phyloP scores from a whole-genome alignment of 2,888 invertebrate genomes.

The Drosophila hawaiiensis region DNA sequence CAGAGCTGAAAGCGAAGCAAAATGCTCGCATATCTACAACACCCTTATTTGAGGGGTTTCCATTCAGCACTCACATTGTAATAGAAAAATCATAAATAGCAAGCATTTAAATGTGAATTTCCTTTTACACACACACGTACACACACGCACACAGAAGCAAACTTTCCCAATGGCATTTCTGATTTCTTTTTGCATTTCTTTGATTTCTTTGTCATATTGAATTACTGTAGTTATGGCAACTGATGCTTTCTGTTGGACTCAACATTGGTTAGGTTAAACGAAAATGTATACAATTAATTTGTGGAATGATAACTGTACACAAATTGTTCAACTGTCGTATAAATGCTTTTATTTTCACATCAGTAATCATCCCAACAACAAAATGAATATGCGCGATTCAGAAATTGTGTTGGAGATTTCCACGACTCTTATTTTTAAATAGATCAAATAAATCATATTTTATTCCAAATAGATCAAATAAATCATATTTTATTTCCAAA shows the following conservation, averaged over 20 bases:
- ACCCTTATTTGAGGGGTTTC: slow-evolving; percentile 9
- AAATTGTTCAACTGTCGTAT: background rate
- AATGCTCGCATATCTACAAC: slow-evolving; percentile 33
- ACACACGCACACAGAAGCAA: background rate
- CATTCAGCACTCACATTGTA: slow-evolving; percentile 25
- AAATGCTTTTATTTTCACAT: background rate
- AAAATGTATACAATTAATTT: slow-evolving; percentile 2
- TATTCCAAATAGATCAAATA: background rate
- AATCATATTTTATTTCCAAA: background rate
- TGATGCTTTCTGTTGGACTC: slow-evolving; percentile 7
- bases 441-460: background rate
- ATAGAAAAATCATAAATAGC: slow-evolving; percentile 56
- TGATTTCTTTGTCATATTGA: slow-evolving; percentile 58
- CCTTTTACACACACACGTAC: background rate
- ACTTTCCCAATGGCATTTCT: slow-evolving; percentile 39
- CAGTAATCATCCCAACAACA: background rate
- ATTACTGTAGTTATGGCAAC: slow-evolving; percentile 58
- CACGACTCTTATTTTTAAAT: background rate
- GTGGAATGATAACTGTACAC: background rate
- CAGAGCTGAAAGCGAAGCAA: slow-evolving; percentile 32
- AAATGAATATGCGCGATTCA: background rate
- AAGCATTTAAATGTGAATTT: slow-evolving; percentile 42
- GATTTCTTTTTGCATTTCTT: slow-evolving; percentile 52
- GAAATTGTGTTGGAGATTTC: background rate
- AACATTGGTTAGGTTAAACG: background rate